Evolutionary conservation across 2,797 vertebrate genomes (phyloP).

Genomic region (Hoplostethus atlanticus): DNA sequence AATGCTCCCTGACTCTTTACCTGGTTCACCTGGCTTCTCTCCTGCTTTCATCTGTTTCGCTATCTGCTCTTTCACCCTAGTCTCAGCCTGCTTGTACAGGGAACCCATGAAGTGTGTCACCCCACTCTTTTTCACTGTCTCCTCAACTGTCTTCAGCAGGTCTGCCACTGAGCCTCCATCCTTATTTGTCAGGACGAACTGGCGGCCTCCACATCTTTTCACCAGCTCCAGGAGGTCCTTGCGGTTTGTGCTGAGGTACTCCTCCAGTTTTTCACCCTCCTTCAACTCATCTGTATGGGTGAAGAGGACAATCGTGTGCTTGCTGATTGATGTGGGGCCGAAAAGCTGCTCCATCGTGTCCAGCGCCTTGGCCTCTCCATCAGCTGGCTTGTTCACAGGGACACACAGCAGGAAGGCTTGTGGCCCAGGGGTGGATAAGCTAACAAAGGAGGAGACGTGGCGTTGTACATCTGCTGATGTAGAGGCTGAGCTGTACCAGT

Average conservation of each 20-base stretch:
- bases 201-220: slow-evolving; percentile 71
- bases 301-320: slow-evolving; percentile 79
- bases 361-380: slow-evolving; percentile 71
- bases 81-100: slow-evolving; percentile 72
- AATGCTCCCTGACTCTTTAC: too few relatives aligned
- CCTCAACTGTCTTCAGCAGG: slow-evolving; percentile 81
- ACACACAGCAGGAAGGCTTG: slow-evolving; percentile 84
- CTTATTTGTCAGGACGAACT: slow-evolving; percentile 71
- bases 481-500: slow-evolving; percentile 76
- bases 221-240: slow-evolving; percentile 78
- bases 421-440: slow-evolving; percentile 79
- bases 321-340: slow-evolving; percentile 62
- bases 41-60: slow-evolving; percentile 53
- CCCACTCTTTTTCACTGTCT: slow-evolving; percentile 58
- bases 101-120: slow-evolving; percentile 65
- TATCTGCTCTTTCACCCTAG: slow-evolving; percentile 58
- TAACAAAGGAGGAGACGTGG: slow-evolving; percentile 72
- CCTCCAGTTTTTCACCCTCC: slow-evolving; percentile 73
- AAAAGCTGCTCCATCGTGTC: slow-evolving; percentile 71
- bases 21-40: slow-evolving; percentile 11
- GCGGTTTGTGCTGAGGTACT: slow-evolving; percentile 73
- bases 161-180: slow-evolving; percentile 41
- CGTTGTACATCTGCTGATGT: slow-evolving; percentile 67
- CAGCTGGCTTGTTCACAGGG: slow-evolving; percentile 69
- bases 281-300: slow-evolving; percentile 78